These are phyloP conservation scores for Erebia palarica DNA, from an alignment of 2,888 invertebrate genomes.

Conservation along the genomic window DNA sequence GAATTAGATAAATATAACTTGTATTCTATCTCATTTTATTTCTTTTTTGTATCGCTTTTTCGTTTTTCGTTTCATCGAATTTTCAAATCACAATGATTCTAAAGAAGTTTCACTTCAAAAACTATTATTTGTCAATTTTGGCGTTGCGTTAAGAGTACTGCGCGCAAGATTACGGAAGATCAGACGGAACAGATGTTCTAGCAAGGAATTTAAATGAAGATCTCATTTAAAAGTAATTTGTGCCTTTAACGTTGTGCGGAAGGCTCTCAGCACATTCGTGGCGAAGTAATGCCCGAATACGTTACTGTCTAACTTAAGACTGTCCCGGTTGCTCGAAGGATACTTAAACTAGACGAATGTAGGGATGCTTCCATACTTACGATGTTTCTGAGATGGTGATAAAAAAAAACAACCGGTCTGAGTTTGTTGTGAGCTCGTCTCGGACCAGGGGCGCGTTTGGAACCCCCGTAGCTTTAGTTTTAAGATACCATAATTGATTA, in stretches of 20 bases:
- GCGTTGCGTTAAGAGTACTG: no score
- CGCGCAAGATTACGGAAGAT: neutral
- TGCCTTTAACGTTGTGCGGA: constrained; percentile 12
- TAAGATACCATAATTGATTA: no score
- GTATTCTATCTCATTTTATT: no score
- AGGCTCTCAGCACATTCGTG: constrained; percentile 22
- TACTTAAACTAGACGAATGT: constrained; percentile 24
- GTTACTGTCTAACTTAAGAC: constrained; percentile 31
- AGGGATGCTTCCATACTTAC: neutral
- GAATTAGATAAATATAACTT: no score
- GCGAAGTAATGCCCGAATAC: constrained; percentile 28
- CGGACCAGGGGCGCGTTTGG: no score
- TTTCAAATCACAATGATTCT: no score
- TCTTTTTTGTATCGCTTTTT: no score
- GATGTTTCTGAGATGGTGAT: neutral
- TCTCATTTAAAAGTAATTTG: constrained; percentile 20
- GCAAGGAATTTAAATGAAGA: constrained; percentile 9
- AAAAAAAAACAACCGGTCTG: no score
- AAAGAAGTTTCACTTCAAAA: neutral
- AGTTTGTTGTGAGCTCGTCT: no score
- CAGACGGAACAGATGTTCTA: neutral
- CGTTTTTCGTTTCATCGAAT: no score
- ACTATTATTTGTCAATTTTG: neutral
- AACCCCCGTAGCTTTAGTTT: no score
- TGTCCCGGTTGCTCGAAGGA: neutral